Percentiles rank a stretch among this genome's conserved stretches.
Evolutionary conservation across 2,797 vertebrate genomes (phyloP).

Genomic region (Chloroceryle inda): DNA sequence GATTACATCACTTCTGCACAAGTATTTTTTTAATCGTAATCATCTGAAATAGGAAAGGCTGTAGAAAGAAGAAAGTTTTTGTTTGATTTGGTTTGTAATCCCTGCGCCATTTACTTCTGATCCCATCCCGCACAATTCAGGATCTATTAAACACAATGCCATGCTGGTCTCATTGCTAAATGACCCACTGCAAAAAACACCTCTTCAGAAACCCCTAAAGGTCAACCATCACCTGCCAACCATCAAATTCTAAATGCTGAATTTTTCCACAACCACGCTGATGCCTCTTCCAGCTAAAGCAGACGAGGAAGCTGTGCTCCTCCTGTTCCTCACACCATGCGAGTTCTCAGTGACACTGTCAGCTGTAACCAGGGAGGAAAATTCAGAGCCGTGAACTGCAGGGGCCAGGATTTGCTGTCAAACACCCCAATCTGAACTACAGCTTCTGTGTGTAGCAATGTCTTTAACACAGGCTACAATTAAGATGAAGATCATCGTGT

Average conservation of each 20-base stretch:
- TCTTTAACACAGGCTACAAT: neutral
- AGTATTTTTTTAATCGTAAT: neutral
- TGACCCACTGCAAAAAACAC: neutral
- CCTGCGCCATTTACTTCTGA: neutral
- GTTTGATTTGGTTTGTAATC: neutral
- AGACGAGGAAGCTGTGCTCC: neutral
- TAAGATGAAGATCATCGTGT: neutral
- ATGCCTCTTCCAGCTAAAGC: fast-evolving
- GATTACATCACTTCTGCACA: neutral
- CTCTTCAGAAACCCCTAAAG: neutral
- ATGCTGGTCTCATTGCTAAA: neutral
- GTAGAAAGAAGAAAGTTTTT: neutral
- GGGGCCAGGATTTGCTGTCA: neutral
- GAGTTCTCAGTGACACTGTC: neutral
- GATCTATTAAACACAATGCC: neutral
- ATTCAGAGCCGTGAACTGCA: neutral
- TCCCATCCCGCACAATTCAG: neutral
- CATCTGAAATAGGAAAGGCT: neutral
- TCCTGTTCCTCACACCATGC: fast-evolving
- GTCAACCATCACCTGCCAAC: neutral
- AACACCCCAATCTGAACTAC: fast-evolving
- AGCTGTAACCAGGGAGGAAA: neutral
- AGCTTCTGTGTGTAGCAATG: neutral
- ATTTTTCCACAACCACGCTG: neutral
- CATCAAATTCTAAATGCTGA: neutral